Percentiles rank a stretch among this genome's conserved stretches.
Conservation (phyloP, 1,140 invertebrate species). For the Frieseomelitta varia region DNA sequence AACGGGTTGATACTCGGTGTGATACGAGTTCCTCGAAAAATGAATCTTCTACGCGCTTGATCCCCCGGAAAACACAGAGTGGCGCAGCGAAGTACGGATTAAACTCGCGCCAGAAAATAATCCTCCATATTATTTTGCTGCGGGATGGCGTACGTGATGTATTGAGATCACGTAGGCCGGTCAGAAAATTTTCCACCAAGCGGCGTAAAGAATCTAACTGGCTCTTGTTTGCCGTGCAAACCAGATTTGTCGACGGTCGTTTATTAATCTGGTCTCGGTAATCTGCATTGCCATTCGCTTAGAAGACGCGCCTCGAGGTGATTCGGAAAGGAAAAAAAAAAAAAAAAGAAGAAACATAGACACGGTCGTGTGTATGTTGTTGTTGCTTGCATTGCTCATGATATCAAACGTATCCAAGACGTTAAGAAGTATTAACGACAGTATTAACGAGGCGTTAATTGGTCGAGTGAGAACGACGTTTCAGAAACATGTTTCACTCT, state of each 20-base stretch:
- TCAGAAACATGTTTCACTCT: background rate
- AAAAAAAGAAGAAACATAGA: background rate
- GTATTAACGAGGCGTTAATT: background rate
- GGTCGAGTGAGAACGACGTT: background rate
- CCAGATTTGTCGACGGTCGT: background rate
- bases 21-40: no score
- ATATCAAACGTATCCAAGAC: background rate
- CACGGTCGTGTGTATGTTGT: background rate
- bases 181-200: conserved; percentile 3
- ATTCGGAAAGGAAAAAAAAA: background rate
- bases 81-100: background rate
- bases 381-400: background rate
- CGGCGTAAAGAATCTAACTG: background rate
- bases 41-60: background rate
- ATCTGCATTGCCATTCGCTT: background rate
- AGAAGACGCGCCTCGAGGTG: background rate
- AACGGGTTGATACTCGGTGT: no score
- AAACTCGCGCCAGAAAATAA: background rate
- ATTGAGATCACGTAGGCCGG: background rate
- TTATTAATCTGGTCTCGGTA: background rate
- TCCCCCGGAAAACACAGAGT: background rate
- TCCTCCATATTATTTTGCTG: background rate
- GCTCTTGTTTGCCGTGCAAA: background rate
- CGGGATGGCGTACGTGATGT: background rate
- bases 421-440: background rate